Base-by-base conservation (phyloP, 2,797 vertebrate species). In the Diplodus puntazzo region DNA sequence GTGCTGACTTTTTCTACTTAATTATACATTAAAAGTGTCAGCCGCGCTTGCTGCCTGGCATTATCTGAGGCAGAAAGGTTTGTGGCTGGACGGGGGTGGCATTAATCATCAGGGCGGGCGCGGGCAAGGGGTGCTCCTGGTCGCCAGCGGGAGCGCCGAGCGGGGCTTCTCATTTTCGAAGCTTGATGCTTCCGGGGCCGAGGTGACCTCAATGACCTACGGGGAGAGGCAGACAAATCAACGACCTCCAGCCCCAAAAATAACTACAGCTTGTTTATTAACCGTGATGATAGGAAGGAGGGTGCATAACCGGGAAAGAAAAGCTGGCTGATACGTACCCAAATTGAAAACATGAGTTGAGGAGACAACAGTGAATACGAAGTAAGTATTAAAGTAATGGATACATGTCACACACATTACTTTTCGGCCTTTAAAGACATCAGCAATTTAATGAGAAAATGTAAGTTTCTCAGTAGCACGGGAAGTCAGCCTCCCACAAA, bases 11-110 rank as follows among this genome's bases (percentile, higher is more conserved):
- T 99, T 98, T 98, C 98, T 99, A 99, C 98, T 99, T 99, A 99
- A 99, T 99, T 99, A 99, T 99, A 99, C 98, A 99, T 99, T 99
- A 99, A 99, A 99, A 98, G 98, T 99, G 98, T 99, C 98, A 99
- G 97, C 95, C 95, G 92, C 87, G 96, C 97, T 98, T 97, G 97
- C 98, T 98, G 98, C 96, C 96, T 99, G 97, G 98, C 97, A 98
- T 99, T 99, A 99, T 99, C 98, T 99, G 97, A 95, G 82, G 97
- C 96, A 97, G 97, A 98, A 99, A 99, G 98, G 98, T 98, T 99
- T 98, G 97, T 98, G 98, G 97, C 97, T 98, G 98, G 98, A 98
- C 97, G 95, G 95, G 94, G 93, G 96, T 97, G 97, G 97, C 97
- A 99, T 99, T 99, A 99, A 99, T 99, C 98, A 99, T 97, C 96